phyloP scores from a whole-genome alignment of 2,888 invertebrate genomes.

The Cetonia aurata region DNA sequence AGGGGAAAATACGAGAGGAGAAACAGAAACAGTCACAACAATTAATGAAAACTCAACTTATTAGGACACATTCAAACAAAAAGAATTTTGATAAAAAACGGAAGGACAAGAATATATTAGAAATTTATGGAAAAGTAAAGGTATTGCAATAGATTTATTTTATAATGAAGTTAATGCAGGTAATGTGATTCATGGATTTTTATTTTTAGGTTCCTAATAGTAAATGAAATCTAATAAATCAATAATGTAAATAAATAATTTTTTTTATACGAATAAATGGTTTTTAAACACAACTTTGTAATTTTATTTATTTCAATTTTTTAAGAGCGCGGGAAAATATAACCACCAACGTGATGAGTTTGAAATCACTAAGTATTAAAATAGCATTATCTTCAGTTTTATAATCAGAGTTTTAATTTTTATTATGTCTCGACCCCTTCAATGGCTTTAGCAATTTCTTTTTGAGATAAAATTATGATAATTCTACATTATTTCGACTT shows the following conservation, averaged over 20 bases:
- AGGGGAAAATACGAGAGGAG: conserved; percentile 68
- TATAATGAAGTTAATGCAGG: neutral
- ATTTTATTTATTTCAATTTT: neutral
- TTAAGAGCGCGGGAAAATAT: no score
- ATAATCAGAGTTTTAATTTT: no score
- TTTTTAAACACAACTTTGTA: conserved; percentile 4
- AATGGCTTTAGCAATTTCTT: no score
- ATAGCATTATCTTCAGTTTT: no score
- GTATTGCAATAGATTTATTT: conserved; percentile 23
- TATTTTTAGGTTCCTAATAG: conserved; percentile 3
- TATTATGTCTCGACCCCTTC: no score
- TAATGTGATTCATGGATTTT: neutral
- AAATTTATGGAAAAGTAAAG: conserved; percentile 63
- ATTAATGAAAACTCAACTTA: conserved; percentile 73
- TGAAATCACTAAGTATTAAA: no score
- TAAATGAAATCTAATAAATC: neutral
- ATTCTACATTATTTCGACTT: no score
- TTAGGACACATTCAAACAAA: conserved; percentile 70
- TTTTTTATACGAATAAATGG: neutral
- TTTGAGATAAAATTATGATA: no score
- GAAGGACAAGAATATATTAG: conserved; percentile 64
- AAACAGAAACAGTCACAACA: conserved; percentile 69
- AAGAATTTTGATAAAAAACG: conserved; percentile 67
- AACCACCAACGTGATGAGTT: no score
- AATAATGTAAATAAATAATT: conserved; percentile 1